These are phyloP conservation scores for Drosophila azteca DNA, from an alignment of 1,140 invertebrate genomes.

Conservation along the genomic window DNA sequence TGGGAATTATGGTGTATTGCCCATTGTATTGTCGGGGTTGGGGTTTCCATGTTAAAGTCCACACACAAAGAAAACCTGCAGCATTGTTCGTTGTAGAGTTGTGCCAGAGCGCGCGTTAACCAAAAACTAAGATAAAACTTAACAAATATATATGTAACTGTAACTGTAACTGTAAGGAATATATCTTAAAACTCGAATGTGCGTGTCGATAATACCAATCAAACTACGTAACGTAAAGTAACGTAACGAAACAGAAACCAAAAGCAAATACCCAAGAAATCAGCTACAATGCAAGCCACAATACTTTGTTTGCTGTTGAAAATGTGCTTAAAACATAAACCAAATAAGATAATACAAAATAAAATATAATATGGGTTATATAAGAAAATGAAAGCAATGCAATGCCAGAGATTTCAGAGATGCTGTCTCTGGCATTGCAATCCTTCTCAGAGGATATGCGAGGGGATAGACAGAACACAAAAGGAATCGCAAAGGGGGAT, in stretches of 20 bases:
- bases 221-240: constrained; percentile 17
- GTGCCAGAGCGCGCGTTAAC: constrained; percentile 31
- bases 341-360: background rate
- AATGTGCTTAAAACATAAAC: background rate
- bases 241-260: constrained; percentile 17
- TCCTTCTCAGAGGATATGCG: too few species aligned
- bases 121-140: constrained; percentile 30
- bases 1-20: constrained; percentile 13
- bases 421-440: background rate
- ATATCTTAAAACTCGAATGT: constrained; percentile 23
- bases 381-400: too few species aligned
- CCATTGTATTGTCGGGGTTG: constrained; percentile 6
- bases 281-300: background rate
- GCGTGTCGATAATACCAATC: constrained; percentile 1
- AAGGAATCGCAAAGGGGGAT: background rate
- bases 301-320: constrained; percentile 3
- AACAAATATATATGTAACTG: constrained; percentile 29
- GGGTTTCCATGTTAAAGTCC: background rate
- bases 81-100: constrained; percentile 33
- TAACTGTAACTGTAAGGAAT: too few species aligned
- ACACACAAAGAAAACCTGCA: constrained; percentile 21
- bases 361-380: too few species aligned
- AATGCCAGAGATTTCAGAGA: constrained; percentile 25
- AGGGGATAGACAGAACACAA: background rate
- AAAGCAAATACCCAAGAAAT: constrained; percentile 23